Evolutionary conservation across 2,797 vertebrate species (phyloP).

Genomic region (Arremon aurantiirostris): DNA sequence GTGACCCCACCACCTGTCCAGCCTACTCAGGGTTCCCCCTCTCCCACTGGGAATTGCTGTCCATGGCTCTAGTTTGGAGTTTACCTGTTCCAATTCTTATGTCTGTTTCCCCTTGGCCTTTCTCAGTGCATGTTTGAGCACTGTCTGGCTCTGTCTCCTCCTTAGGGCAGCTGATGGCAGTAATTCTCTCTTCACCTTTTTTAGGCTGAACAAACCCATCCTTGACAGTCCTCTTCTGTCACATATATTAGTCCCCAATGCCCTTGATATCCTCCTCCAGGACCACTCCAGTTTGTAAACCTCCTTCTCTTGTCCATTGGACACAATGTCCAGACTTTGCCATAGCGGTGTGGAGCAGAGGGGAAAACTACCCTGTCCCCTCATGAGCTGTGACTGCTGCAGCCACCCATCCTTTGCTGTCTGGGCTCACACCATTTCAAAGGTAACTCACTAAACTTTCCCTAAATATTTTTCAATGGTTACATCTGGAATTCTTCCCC

Average conservation of each 20-base stretch:
- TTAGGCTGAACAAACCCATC: not conserved
- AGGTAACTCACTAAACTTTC: not conserved
- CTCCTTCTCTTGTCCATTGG: not conserved
- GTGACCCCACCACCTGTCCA: not conserved
- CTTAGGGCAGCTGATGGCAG: not conserved
- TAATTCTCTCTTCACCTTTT: not conserved
- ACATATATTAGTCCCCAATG: not conserved
- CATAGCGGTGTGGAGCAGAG: not conserved
- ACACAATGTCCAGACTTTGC: not conserved
- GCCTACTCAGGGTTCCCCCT: not conserved
- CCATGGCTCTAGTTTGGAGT: not conserved
- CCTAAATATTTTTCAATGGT: not conserved
- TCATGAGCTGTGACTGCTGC: not conserved
- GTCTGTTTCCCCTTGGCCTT: not conserved
- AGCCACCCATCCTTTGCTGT: not conserved
- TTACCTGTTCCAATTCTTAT: not conserved
- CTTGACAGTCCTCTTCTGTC: not conserved
- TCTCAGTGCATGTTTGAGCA: not conserved
- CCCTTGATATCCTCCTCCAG: not conserved
- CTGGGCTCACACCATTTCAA: not conserved
- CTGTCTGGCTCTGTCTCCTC: not conserved
- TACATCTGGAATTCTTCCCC: not conserved
- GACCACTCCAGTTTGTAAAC: not conserved
- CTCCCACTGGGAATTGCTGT: not conserved
- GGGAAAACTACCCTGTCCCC: not conserved